These are phyloP conservation scores for Metaphire vulgaris DNA, from an alignment of 1,140 invertebrate genomes.

Conservation along the genomic window DNA sequence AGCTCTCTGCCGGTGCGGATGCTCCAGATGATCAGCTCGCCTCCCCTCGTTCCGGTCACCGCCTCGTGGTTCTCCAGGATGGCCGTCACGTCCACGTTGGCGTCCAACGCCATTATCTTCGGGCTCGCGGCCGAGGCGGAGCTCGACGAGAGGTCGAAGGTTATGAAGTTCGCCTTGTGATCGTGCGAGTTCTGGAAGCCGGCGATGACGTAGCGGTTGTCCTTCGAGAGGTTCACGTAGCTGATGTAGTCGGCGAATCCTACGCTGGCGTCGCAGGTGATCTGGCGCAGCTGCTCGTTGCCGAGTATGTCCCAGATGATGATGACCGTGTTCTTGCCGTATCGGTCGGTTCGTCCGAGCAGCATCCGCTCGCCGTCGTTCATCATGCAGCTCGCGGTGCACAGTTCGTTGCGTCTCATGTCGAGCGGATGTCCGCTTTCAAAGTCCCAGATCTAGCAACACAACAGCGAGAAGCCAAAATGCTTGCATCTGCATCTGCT, in stretches of 20 bases:
- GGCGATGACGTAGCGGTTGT: constrained; percentile 41
- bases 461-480: no score
- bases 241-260: constrained; percentile 49
- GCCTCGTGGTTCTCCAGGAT: constrained; percentile 48
- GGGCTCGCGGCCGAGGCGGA: constrained; percentile 41
- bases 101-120: constrained; percentile 44
- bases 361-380: constrained; percentile 46
- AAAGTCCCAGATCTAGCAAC: constrained; percentile 53
- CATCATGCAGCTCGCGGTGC: constrained; percentile 47
- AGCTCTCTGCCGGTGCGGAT: constrained; percentile 45
- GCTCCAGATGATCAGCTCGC: constrained; percentile 50
- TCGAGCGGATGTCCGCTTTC: constrained; percentile 45
- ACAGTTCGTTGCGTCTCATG: constrained; percentile 44
- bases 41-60: constrained; percentile 47
- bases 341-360: constrained; percentile 47
- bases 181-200: constrained; percentile 50
- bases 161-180: constrained; percentile 47
- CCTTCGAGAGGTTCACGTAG: constrained; percentile 41
- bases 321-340: constrained; percentile 45
- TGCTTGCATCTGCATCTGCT: no score
- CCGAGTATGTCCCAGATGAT: constrained; percentile 49
- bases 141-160: constrained; percentile 46
- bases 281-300: constrained; percentile 47
- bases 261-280: constrained; percentile 45
- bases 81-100: constrained; percentile 46